phyloP scores from a whole-genome alignment of 2,113 vertebrate species.

The Tichodroma muraria region DNA sequence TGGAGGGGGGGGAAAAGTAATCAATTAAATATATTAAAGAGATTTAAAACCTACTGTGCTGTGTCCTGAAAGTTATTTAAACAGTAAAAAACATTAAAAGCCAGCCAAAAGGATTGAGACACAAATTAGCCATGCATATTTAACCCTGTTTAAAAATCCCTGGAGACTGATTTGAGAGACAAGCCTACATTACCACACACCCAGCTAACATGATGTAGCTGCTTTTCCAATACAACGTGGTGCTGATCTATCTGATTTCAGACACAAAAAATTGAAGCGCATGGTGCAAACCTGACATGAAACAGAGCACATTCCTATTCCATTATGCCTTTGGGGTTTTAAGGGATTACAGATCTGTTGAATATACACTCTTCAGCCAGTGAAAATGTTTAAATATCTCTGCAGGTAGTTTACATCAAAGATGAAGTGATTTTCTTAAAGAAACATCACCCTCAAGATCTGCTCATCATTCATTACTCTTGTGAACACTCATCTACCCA shows the following conservation, averaged over 20 bases:
- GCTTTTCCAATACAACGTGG: background rate
- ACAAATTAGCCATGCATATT: background rate
- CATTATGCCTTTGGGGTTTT: background rate
- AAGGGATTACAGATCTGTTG: background rate
- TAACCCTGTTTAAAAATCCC: background rate
- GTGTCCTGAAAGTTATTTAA: background rate
- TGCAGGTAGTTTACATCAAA: background rate
- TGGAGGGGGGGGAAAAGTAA: fast-evolving
- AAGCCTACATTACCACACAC: background rate
- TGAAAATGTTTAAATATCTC: background rate
- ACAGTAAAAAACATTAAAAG: background rate
- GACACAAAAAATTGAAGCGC: fast-evolving
- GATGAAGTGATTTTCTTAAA: background rate
- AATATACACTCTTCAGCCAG: background rate
- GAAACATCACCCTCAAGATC: background rate
- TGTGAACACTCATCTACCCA: background rate
- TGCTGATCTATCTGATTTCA: background rate
- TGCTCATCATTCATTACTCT: background rate
- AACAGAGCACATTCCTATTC: background rate
- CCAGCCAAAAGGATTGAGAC: background rate
- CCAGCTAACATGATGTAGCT: background rate
- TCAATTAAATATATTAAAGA: background rate
- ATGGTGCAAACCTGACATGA: background rate
- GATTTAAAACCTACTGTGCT: background rate
- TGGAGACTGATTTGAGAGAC: background rate